Conservation (phyloP, 1,140 invertebrate species). For the Cheumatopsyche charites region DNA sequence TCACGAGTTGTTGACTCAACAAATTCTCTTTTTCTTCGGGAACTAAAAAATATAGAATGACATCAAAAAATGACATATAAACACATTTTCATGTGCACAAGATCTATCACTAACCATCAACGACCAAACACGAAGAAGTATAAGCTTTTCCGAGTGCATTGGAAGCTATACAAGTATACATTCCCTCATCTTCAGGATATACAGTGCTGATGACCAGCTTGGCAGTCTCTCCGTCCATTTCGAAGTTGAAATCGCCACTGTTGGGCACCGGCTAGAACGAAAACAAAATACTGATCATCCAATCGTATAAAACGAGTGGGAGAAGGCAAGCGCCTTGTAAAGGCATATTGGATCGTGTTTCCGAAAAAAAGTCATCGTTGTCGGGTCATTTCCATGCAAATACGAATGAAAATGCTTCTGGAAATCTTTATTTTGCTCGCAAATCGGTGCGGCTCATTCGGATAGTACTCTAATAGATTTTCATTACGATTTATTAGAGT, state of each 20-base stretch:
- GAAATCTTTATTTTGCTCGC: too few species aligned
- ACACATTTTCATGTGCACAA: not conserved
- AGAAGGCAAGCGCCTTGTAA: not conserved
- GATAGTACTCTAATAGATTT: too few species aligned
- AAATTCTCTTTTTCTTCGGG: constrained; percentile 81
- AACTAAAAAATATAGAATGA: constrained; percentile 58
- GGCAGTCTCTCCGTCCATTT: constrained; percentile 71
- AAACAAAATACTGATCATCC: not conserved
- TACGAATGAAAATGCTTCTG: too few species aligned
- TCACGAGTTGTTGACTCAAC: constrained; percentile 68
- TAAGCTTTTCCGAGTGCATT: constrained; percentile 80
- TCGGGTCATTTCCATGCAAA: too few species aligned
- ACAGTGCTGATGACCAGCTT: constrained; percentile 75
- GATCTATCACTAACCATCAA: constrained; percentile 69
- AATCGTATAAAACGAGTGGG: not conserved
- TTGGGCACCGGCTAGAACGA: constrained; percentile 67
- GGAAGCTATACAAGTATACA: constrained; percentile 82
- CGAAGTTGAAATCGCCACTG: constrained; percentile 70
- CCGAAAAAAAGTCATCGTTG: not conserved
- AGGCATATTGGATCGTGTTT: too few species aligned
- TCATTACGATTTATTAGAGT: too few species aligned
- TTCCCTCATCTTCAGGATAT: constrained; percentile 87
- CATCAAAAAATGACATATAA: constrained; percentile 5
- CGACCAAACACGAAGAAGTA: constrained; percentile 79
- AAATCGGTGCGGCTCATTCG: too few species aligned